phyloP scores from a whole-genome alignment of 2,888 invertebrate species.

The Archips xylosteana region DNA sequence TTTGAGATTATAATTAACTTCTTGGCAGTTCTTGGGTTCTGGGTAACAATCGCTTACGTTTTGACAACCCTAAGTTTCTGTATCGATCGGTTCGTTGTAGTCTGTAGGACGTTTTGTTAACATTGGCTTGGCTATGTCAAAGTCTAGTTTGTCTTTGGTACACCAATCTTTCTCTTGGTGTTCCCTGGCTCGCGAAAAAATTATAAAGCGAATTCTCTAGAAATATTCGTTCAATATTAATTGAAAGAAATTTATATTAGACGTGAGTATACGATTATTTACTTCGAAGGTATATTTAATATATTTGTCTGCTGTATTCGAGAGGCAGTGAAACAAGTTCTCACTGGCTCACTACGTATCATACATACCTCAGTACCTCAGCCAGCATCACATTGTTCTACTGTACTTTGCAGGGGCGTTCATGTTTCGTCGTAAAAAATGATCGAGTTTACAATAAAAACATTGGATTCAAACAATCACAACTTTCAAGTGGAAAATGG shows the following conservation, averaged over 20 bases:
- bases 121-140: slow-evolving; percentile 27
- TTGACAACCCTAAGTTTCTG: background rate
- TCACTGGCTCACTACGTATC: slow-evolving; percentile 26
- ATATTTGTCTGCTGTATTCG: slow-evolving; percentile 16
- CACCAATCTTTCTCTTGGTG: slow-evolving; percentile 42
- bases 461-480: slow-evolving; percentile 95
- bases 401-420: slow-evolving; percentile 46
- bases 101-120: slow-evolving; percentile 21
- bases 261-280: slow-evolving; percentile 46
- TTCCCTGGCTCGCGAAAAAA: slow-evolving; percentile 49
- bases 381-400: slow-evolving; percentile 39
- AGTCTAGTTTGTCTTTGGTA: slow-evolving; percentile 37
- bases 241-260: slow-evolving; percentile 50
- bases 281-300: slow-evolving; percentile 4
- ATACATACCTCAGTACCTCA: too few relatives aligned
- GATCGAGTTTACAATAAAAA: slow-evolving; percentile 95
- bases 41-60: background rate
- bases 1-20: too few relatives aligned
- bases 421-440: slow-evolving; percentile 75
- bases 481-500: slow-evolving; percentile 93
- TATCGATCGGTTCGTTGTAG: slow-evolving; percentile 3
- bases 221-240: slow-evolving; percentile 44
- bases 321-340: slow-evolving; percentile 36
- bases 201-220: slow-evolving; percentile 51
- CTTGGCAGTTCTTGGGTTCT: too few relatives aligned